phyloP scores from a whole-genome alignment of 2,888 invertebrate genomes.

The Ormia ochracea region DNA sequence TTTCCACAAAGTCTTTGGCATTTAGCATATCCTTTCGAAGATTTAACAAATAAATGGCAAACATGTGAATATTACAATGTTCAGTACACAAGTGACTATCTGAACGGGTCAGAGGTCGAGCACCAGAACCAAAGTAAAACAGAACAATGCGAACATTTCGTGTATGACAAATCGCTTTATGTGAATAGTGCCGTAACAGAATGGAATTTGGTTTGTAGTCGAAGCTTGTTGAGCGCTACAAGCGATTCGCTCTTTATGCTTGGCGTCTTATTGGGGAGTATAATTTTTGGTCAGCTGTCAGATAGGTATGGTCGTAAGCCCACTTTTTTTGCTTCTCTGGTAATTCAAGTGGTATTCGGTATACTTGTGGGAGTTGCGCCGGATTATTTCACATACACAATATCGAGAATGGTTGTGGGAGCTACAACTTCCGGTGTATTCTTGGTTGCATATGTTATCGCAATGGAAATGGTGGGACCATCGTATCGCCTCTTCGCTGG shows the following conservation, averaged over 20 bases:
- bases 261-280: slow-evolving; percentile 85
- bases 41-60: slow-evolving; percentile 77
- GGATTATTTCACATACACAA: slow-evolving; percentile 82
- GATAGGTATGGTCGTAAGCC: slow-evolving; percentile 85
- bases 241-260: slow-evolving; percentile 83
- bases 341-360: slow-evolving; percentile 82
- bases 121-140: slow-evolving; percentile 66
- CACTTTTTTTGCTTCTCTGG: slow-evolving; percentile 84
- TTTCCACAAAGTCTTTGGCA: slow-evolving; percentile 77
- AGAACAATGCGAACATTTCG: slow-evolving; percentile 79
- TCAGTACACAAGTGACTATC: slow-evolving; percentile 74
- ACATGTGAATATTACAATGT: slow-evolving; percentile 79
- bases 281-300: slow-evolving; percentile 84
- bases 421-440: slow-evolving; percentile 87
- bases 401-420: slow-evolving; percentile 83
- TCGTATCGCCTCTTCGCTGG: slow-evolving; percentile 83
- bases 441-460: slow-evolving; percentile 86
- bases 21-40: slow-evolving; percentile 79
- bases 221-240: slow-evolving; percentile 81
- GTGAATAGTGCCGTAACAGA: slow-evolving; percentile 82
- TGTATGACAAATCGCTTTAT: slow-evolving; percentile 81
- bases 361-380: slow-evolving; percentile 82
- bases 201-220: slow-evolving; percentile 84
- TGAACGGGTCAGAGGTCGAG: slow-evolving; percentile 67
- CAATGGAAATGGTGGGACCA: slow-evolving; percentile 86